Evolutionary conservation across 2,113 vertebrate genomes (phyloP).

Genomic region (Cynopterus brachyotis): DNA sequence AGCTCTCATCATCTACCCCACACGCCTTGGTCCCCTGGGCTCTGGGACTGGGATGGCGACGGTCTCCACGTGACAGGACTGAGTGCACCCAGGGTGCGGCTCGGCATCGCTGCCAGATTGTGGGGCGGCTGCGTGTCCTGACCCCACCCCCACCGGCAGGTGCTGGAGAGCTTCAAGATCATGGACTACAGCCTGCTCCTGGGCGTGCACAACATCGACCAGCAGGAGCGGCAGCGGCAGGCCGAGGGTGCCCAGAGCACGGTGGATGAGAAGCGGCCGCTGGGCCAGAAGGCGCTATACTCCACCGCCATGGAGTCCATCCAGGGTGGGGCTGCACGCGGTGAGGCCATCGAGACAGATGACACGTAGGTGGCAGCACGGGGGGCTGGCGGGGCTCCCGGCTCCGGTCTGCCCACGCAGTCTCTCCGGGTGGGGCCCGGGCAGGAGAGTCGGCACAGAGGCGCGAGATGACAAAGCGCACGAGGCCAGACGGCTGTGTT

Average conservation of each 20-base stretch:
- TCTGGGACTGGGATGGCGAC: not conserved
- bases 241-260: conserved; percentile 90
- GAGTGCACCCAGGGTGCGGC: accelerated
- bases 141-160: conserved; percentile 81
- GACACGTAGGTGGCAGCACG: conserved; percentile 91
- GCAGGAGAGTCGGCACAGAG: not conserved
- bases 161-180: conserved; percentile 99
- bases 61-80: not conserved
- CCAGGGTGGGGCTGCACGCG: conserved; percentile 94
- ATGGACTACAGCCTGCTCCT: conserved; percentile 99
- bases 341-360: conserved; percentile 94
- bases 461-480: not conserved
- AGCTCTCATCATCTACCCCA: not conserved
- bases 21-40: not conserved
- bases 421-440: not conserved
- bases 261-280: conserved; percentile 92
- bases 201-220: conserved; percentile 98
- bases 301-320: conserved; percentile 99
- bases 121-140: not conserved
- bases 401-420: not conserved
- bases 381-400: not conserved
- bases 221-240: conserved; percentile 93
- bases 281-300: conserved; percentile 97
- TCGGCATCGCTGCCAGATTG: accelerated
- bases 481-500: not conserved